Base-by-base conservation (phyloP, 2,797 vertebrate genomes). In the Antennarius maculatus region DNA sequence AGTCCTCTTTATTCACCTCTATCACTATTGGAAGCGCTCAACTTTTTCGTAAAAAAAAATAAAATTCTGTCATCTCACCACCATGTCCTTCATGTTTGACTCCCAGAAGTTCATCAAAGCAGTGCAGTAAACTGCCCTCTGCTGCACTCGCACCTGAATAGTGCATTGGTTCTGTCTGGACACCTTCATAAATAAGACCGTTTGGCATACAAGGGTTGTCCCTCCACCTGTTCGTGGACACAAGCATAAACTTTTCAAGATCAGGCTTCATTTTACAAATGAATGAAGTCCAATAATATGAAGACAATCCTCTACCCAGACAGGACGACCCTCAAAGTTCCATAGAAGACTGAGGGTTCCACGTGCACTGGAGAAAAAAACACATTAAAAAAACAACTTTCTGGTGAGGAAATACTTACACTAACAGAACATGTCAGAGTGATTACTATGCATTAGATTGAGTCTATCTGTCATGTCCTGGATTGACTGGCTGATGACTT, bases 101-200 rank as follows among this genome's bases (percentile, higher is more conserved):
- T 0, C 95, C 95, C 48, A 98, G 83, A 37, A 99, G 88, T 81
- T 95, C 95, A 1, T 98, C 96, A 0, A 97, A 95, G 61, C 94
- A 95, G 2, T 98, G 97, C 10, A 97, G 84, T 37, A 95, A 69
- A 3, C 94, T 91, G 91, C 97, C 98, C 89, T 99, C 95, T 0
- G 97, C 97, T 0, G 96, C 96, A 0, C 96, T 98, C 0, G 95
- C 96, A 0, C 97, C 97, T 0, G 96, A 96, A 69, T 73, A 96
- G 0, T 81, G 81, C 91, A 96, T 27, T 0, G 96, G 93, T 28
- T 94, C 83, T 0, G 74, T 48, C 0, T 88, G 91, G 16, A 97
- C 89, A 0, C 96, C 96, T 42, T 98, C 95, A 0, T 98, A 99
- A 1, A 96, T 8, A 69, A 99, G 74, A 7, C 97, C 97, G 0